Conservation (phyloP, 2,888 invertebrate species). For the Lacanobia oleracea region DNA sequence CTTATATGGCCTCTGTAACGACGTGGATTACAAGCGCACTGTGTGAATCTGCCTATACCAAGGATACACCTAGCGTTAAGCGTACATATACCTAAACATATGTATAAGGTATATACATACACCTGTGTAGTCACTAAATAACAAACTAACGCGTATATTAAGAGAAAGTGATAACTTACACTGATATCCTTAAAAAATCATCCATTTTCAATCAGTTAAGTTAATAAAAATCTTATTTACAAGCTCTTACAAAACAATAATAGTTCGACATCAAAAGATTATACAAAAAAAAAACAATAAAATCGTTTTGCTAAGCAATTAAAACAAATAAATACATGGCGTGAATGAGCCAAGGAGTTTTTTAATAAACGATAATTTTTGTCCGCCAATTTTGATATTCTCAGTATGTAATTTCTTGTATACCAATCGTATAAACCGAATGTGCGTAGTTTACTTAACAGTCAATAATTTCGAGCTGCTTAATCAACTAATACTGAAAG, state of each 20-base stretch:
- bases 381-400: slow-evolving; percentile 47
- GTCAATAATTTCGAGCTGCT: slow-evolving; percentile 80
- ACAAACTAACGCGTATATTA: slow-evolving; percentile 85
- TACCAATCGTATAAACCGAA: slow-evolving; percentile 71
- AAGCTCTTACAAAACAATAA: slow-evolving; percentile 82
- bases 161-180: slow-evolving; percentile 71
- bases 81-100: slow-evolving; percentile 76
- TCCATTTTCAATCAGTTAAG: slow-evolving; percentile 70
- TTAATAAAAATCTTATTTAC: slow-evolving; percentile 90
- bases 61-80: slow-evolving; percentile 64
- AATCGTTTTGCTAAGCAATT: slow-evolving; percentile 84
- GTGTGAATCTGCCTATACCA: slow-evolving; percentile 67
- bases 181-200: slow-evolving; percentile 60
- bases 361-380: slow-evolving; percentile 28
- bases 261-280: slow-evolving; percentile 68
- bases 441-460: slow-evolving; percentile 78
- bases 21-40: slow-evolving; percentile 71
- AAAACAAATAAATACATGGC: slow-evolving; percentile 82
- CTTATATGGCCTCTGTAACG: slow-evolving; percentile 65
- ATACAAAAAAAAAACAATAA: slow-evolving; percentile 77
- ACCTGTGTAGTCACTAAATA: slow-evolving; percentile 86
- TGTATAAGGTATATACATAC: slow-evolving; percentile 82
- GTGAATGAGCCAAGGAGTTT: slow-evolving; percentile 68
- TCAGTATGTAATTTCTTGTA: slow-evolving; percentile 56
- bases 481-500: slow-evolving; percentile 89